These are phyloP conservation scores for Drosophila maculinotata DNA, from an alignment of 2,888 invertebrate genomes.

Conservation along the genomic window DNA sequence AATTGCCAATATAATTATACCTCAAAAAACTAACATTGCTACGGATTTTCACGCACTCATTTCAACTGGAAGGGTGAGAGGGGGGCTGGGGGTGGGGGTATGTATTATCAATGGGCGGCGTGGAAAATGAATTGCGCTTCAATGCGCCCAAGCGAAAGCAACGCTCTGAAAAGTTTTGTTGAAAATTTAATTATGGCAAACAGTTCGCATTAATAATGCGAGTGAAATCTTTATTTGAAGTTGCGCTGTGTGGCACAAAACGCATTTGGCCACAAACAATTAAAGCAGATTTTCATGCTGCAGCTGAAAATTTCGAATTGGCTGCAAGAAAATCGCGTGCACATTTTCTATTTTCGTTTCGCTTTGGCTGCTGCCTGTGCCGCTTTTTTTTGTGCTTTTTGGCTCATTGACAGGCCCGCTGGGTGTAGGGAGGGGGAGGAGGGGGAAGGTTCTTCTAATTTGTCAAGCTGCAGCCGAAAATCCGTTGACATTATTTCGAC, in stretches of 20 bases:
- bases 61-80: background rate
- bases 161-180: slow-evolving; percentile 67
- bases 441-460: slow-evolving; percentile 15
- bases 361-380: slow-evolving; percentile 60
- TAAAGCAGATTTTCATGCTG: slow-evolving; percentile 71
- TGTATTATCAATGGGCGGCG: background rate
- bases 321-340: slow-evolving; percentile 65
- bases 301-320: slow-evolving; percentile 61
- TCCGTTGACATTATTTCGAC: slow-evolving; percentile 78
- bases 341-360: slow-evolving; percentile 75
- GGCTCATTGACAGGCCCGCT: slow-evolving; percentile 63
- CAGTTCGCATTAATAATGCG: slow-evolving; percentile 46
- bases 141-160: slow-evolving; percentile 41
- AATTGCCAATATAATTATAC: slow-evolving; percentile 4
- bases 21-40: background rate
- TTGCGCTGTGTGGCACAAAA: slow-evolving; percentile 25
- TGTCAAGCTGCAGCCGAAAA: slow-evolving; percentile 18
- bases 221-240: slow-evolving; percentile 56
- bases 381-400: slow-evolving; percentile 57
- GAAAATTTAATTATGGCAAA: slow-evolving; percentile 59
- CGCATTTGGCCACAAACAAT: slow-evolving; percentile 67
- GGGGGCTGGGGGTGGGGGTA: background rate
- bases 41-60: slow-evolving; percentile 20
- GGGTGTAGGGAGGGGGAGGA: no score
- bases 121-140: slow-evolving; percentile 36